A percentile compares a stretch with the other conserved stretches of the same genome.
These are phyloP conservation scores for Cyrtonyx montezumae DNA, from an alignment of 2,113 vertebrate genomes.

Conservation along the genomic window DNA sequence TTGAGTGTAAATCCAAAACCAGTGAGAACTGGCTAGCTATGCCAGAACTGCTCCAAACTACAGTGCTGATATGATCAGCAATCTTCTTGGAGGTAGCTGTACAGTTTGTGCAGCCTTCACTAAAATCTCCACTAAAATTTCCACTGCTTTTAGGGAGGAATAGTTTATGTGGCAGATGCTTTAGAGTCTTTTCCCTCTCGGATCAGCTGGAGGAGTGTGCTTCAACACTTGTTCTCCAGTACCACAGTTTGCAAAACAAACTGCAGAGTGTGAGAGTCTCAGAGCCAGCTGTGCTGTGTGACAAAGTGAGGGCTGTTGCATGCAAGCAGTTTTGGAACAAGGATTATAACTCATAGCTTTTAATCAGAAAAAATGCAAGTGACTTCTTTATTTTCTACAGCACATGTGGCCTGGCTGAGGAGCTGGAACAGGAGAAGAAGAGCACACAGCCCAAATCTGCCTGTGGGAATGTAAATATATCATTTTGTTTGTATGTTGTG, in stretches of 20 bases:
- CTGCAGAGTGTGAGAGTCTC: rapidly evolving
- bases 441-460: conserved; percentile 85
- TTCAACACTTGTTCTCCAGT: neutral
- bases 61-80: rapidly evolving
- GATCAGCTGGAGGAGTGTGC: neutral
- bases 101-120: neutral
- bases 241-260: neutral
- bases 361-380: neutral
- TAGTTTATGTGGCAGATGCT: neutral
- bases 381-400: conserved; percentile 69
- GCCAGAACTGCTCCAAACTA: neutral
- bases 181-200: neutral
- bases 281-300: rapidly evolving
- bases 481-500: neutral
- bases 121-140: neutral
- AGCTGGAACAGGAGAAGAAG: conserved; percentile 83
- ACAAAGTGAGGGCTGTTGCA: rapidly evolving
- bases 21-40: neutral
- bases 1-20: neutral
- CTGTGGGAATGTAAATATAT: conserved; percentile 90
- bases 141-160: neutral
- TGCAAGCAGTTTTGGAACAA: neutral
- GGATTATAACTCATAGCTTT: neutral
- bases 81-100: neutral
- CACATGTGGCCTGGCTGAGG: conserved; percentile 94